Evolutionary conservation across 1,140 invertebrate genomes (phyloP), one percentile per base, ranked within the genome.

Genomic region (Lordiphosa mommai): DNA sequence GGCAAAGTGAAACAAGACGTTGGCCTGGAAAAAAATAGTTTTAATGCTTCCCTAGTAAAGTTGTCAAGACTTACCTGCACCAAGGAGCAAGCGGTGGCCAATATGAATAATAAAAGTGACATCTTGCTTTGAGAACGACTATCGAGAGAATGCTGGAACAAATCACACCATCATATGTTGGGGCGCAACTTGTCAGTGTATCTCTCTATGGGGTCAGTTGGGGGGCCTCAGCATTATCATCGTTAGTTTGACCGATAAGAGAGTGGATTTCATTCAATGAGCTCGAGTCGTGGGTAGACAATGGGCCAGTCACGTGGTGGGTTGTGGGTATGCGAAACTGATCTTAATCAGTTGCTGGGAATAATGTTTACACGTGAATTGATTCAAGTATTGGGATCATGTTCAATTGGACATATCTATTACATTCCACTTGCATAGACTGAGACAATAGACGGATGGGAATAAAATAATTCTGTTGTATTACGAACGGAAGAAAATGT

Each of bases 141-240:
- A 58, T 38, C 40, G 37, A 43, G 65, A 34, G 57, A 79, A 76
- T 79, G 40, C 51, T 47, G 16, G 41, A 56, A 14, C 38, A 58
- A 59, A 79, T 82, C 74, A 82, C 64, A 80, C 70, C 74, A 79
- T 53, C 44, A 13, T 16, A 29, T 47, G 12, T 47, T 46, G 37
- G 49, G 5, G 30, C 27, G 37, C 16, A 27, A 3, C 36, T 38
- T 48, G 44, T 40, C 10, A 33, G 14, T 43, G 17, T 58, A 50
- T 57, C 63, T 13, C 23, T 7, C 13, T 16, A n/a, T 12, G 17
- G 17, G 46, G 46, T 36, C 46, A 43, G 2, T 50, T 7, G 5
- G 6, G 20, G 36, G 30, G 41, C 33, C 61, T 57, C 65, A 66
- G 46, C 51, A 32, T 30, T 30, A 32, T 27, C 9, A 32, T 12